These are phyloP conservation scores for Trichosurus vulpecula DNA, from an alignment of 2,797 vertebrate species.

Conservation along the genomic window DNA sequence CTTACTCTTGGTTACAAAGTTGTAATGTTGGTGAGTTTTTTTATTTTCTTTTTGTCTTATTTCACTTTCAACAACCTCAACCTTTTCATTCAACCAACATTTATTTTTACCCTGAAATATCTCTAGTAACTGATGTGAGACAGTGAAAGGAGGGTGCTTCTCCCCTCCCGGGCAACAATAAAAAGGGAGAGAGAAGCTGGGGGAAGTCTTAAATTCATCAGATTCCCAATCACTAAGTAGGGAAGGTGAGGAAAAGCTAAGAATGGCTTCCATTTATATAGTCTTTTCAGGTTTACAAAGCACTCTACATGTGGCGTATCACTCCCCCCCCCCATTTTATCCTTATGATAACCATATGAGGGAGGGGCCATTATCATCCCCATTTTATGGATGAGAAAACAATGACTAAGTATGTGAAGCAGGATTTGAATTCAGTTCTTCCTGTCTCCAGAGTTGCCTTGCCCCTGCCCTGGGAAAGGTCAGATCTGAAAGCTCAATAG, in stretches of 20 bases:
- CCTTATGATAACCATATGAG: not conserved
- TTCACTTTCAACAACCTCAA: not conserved
- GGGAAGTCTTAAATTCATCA: not conserved
- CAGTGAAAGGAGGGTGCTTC: not conserved
- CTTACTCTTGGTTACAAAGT: not conserved
- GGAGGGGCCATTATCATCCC: not conserved
- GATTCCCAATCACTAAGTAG: not conserved
- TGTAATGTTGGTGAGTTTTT: not conserved
- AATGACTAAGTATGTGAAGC: not conserved
- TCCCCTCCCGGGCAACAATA: not conserved
- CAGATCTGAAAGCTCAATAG: not conserved
- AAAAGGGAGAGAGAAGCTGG: no score
- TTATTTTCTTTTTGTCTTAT: not conserved
- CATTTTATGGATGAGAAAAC: not conserved
- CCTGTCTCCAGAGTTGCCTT: not conserved
- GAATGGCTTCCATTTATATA: no score
- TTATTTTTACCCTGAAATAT: not conserved
- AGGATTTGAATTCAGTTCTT: not conserved
- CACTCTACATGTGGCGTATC: not conserved
- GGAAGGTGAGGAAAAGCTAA: not conserved
- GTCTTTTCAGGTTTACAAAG: no score
- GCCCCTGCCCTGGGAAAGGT: not conserved
- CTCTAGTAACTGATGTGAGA: not conserved
- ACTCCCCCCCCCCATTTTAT: not conserved
- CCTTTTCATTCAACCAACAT: not conserved